phyloP scores from a whole-genome alignment of 2,888 invertebrate species.

The Aporophyla lueneburgensis region DNA sequence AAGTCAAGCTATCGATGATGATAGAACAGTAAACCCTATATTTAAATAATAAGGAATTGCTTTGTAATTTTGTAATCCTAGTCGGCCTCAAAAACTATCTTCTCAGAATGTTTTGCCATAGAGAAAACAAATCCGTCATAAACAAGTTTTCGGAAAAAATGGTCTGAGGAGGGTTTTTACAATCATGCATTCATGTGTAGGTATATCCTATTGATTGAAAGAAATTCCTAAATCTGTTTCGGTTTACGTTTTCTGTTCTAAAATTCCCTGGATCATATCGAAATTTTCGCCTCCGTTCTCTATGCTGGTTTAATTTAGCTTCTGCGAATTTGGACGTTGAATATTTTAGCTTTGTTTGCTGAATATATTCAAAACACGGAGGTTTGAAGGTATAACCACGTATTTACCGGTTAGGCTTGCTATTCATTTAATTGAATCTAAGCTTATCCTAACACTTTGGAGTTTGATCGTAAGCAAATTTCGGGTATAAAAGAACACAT shows the following conservation, averaged over 20 bases:
- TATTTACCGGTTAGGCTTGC: not conserved
- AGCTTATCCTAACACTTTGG: not conserved
- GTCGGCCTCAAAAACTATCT: not conserved
- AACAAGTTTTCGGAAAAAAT: too few species aligned
- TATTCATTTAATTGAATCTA: not conserved
- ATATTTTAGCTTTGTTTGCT: conserved; percentile 32
- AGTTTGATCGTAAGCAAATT: not conserved
- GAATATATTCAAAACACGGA: conserved; percentile 5
- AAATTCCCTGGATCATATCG: conserved; percentile 36
- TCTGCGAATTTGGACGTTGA: conserved; percentile 17
- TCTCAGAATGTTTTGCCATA: too few species aligned
- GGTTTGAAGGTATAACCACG: not conserved
- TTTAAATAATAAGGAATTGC: not conserved
- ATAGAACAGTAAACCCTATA: conserved; percentile 3
- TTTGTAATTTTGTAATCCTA: not conserved
- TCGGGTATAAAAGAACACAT: not conserved
- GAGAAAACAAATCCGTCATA: too few species aligned
- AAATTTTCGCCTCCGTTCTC: conserved; percentile 19
- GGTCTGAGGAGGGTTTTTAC: too few species aligned
- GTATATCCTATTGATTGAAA: not conserved
- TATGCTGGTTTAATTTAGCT: conserved; percentile 37
- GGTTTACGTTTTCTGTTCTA: conserved; percentile 11
- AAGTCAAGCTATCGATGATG: too few species aligned
- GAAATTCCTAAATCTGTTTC: conserved; percentile 27
- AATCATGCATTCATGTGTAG: too few species aligned